phyloP scores from a whole-genome alignment of 2,888 invertebrate genomes.

The Calephelis perditalis region DNA sequence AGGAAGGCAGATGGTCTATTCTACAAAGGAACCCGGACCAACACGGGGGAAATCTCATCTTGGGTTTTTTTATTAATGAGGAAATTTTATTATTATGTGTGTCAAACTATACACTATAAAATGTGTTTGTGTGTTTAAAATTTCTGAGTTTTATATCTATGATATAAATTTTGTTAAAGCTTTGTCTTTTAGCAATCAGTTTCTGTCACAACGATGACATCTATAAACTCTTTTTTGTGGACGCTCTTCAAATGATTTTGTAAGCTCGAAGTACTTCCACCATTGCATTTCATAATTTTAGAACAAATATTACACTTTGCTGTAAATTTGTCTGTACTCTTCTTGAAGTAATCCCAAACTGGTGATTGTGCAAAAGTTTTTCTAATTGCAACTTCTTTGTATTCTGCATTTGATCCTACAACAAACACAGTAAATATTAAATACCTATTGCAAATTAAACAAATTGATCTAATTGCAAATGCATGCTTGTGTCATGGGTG shows the following conservation, averaged over 20 bases:
- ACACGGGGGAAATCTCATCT: too few species aligned
- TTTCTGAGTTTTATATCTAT: too few species aligned
- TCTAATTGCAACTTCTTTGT: not conserved
- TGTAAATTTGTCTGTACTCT: not conserved
- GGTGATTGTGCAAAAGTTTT: not conserved
- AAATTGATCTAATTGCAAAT: too few species aligned
- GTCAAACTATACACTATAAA: too few species aligned
- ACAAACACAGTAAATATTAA: not conserved
- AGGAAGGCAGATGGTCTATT: too few species aligned
- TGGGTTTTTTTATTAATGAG: too few species aligned
- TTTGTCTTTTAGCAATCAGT: not conserved
- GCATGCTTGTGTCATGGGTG: too few species aligned
- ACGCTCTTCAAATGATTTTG: not conserved
- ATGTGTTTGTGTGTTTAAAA: too few species aligned
- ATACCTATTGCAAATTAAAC: too few species aligned
- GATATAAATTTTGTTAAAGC: too few species aligned
- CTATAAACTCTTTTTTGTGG: conserved; percentile 4
- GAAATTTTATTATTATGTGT: too few species aligned
- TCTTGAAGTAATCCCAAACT: conserved; percentile 8
- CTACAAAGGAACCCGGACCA: too few species aligned
- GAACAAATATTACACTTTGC: not conserved
- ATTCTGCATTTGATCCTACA: not conserved
- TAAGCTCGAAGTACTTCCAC: not conserved
- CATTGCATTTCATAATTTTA: not conserved
- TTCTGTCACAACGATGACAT: not conserved